Evolutionary conservation across 2,797 vertebrate genomes (phyloP), one percentile per base, ranked within the genome.

Genomic region (Acipenser ruthenus): DNA sequence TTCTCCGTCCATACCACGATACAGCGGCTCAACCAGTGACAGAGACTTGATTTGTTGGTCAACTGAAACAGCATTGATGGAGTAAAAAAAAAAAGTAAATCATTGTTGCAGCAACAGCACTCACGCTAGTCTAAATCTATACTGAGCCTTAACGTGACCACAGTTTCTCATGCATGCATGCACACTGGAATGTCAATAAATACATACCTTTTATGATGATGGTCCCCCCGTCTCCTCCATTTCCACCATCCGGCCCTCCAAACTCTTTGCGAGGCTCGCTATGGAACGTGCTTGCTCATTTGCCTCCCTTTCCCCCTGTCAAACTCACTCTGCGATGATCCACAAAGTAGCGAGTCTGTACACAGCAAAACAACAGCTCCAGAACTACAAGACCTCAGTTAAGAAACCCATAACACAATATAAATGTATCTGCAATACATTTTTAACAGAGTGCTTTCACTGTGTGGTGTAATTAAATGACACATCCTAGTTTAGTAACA

Each of bases 251-350:
- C 0, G 97, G 97, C 11, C 96, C 96, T 1, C 95, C 97, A 76
- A 91, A 98, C 70, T 94, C 86, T 79, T 99, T 99, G 10, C 95
- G 80, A 13, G 96, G 97, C 65, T 99, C 96, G 1, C 97, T 99
- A 79, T 91, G 82, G 79, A 99, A 99, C 78, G 88, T 90, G 71
- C 82, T 85, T 23, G 69, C 75, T 0, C 97, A 97, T 6, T 80
- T 79, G 1, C 96, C 97, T 1, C 97, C 97, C 0, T 72, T 84
- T 0, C 96, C 97, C 10, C 92, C 96, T 10, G 82, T 61, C 53
- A 97, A 78, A 5, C 79, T 88, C 68, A 99, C 92, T 13, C 74
- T 84, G 1, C 93, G 90, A 1, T 90, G 82, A 83, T 99, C 97
- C 15, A 97, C 87, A 1, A 98, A 98, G 72, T 90, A 80, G 2